A percentile compares a stretch with the other conserved stretches of the same genome.
phyloP scores from a whole-genome alignment of 2,888 invertebrate genomes.

The Marronus borbonicus region DNA sequence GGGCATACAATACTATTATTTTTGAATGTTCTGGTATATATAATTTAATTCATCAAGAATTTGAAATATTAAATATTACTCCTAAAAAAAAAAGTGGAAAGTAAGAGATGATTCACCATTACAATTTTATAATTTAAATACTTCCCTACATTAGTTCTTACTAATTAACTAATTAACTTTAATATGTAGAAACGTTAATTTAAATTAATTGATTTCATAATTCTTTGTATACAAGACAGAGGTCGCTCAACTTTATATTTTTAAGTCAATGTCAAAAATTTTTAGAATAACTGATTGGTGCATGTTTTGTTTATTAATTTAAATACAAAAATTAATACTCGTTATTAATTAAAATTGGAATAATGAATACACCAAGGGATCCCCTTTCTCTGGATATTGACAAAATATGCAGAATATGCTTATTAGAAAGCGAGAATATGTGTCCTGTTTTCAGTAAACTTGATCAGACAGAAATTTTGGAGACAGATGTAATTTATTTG shows the following conservation, averaged over 20 bases:
- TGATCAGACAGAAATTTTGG: slow-evolving; percentile 55
- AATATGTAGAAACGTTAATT: neutral
- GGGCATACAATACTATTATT: too few relatives aligned
- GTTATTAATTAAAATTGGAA: neutral
- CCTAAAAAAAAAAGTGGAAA: too few relatives aligned
- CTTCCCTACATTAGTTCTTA: neutral
- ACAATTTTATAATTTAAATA: neutral
- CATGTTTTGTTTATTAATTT: neutral
- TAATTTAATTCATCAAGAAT: too few relatives aligned
- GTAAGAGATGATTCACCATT: too few relatives aligned
- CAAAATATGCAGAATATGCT: slow-evolving; percentile 59
- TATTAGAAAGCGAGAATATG: slow-evolving; percentile 56
- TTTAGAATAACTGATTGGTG: neutral
- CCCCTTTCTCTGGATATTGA: slow-evolving; percentile 51
- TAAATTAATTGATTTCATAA: neutral
- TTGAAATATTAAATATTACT: too few relatives aligned
- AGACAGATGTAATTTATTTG: slow-evolving; percentile 54
- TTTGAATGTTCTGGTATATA: too few relatives aligned
- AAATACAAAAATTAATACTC: neutral
- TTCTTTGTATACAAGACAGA: neutral
- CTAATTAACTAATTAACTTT: too few relatives aligned
- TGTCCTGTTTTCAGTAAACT: slow-evolving; percentile 56
- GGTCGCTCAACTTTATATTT: neutral
- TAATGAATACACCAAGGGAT: slow-evolving; percentile 33
- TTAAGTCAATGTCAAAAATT: neutral